phyloP scores from a whole-genome alignment of 1,140 invertebrate genomes.

The Paraescarpia echinospica region DNA sequence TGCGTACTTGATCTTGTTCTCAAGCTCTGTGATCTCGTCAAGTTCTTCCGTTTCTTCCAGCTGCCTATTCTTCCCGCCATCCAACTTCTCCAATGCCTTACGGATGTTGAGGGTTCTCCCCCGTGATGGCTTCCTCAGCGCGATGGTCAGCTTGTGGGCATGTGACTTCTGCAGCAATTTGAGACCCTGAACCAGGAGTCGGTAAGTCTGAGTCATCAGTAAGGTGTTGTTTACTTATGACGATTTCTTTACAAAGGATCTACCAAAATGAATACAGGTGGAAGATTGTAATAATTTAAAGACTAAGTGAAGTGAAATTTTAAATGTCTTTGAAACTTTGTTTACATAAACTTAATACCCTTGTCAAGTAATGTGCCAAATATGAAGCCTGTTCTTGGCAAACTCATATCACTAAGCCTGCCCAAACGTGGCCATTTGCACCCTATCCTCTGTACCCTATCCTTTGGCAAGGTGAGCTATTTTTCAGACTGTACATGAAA shows the following conservation, averaged over 20 bases:
- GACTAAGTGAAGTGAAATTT: too few relatives aligned
- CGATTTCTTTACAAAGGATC: not conserved
- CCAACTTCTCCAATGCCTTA: not conserved
- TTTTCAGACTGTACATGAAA: too few relatives aligned
- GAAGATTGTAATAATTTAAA: too few relatives aligned
- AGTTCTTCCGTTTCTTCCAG: not conserved
- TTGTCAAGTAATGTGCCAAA: too few relatives aligned
- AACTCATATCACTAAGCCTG: too few relatives aligned
- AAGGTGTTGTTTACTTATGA: not conserved
- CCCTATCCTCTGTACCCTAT: too few relatives aligned
- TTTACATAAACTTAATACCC: too few relatives aligned
- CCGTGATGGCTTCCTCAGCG: not conserved
- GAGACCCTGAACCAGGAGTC: constrained; percentile 8
- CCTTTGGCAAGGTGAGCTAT: too few relatives aligned
- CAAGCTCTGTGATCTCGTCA: constrained; percentile 47
- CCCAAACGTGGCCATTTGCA: too few relatives aligned
- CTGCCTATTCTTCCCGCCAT: not conserved
- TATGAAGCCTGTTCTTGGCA: too few relatives aligned
- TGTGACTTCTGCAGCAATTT: constrained; percentile 25
- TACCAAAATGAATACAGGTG: too few relatives aligned
- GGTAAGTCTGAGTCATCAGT: not conserved
- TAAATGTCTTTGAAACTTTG: too few relatives aligned
- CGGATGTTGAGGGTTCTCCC: not conserved
- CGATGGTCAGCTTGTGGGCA: constrained; percentile 6
- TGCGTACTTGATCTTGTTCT: constrained; percentile 58